Evolutionary conservation across 2,113 vertebrate genomes (phyloP).

Genomic region (Bungarus multicinctus): DNA sequence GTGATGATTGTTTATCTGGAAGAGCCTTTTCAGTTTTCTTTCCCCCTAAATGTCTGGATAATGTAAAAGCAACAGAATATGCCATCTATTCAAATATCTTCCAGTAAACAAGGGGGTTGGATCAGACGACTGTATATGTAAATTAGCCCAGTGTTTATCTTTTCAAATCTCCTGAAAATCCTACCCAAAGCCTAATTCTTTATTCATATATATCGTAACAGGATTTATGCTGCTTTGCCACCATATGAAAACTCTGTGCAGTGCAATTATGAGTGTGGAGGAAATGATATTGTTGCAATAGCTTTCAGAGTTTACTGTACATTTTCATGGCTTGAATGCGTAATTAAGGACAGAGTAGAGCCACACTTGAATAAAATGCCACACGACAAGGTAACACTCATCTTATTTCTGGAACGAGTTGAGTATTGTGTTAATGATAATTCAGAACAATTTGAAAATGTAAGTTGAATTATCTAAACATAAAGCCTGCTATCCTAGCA

Average conservation of each 20-base stretch:
- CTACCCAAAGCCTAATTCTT: conserved; percentile 14
- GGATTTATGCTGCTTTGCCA: conserved; percentile 30
- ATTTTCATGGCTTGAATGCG: conserved; percentile 23
- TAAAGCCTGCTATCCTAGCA: neutral
- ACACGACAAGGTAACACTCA: conserved; percentile 14
- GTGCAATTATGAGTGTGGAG: conserved; percentile 30
- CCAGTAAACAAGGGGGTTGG: conserved; percentile 49
- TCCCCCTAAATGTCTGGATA: conserved; percentile 58
- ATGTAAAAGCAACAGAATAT: conserved; percentile 64
- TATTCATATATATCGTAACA: conserved; percentile 17
- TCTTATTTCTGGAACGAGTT: neutral
- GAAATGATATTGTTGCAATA: conserved; percentile 32
- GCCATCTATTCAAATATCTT: conserved; percentile 46
- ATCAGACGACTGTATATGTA: conserved; percentile 46
- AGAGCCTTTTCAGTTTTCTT: conserved; percentile 55
- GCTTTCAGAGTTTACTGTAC: conserved; percentile 28
- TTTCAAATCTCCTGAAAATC: conserved; percentile 35
- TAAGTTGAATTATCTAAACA: neutral
- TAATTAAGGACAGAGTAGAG: conserved; percentile 44
- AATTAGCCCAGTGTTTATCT: conserved; percentile 46
- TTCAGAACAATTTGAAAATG: conserved; percentile 7
- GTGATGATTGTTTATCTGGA: conserved; percentile 51
- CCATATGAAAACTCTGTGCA: conserved; percentile 28
- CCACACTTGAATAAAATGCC: conserved; percentile 37
- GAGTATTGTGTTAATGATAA: neutral